Evolutionary conservation across 2,888 invertebrate genomes (phyloP).

Genomic region (Dicyrtomina minuta): DNA sequence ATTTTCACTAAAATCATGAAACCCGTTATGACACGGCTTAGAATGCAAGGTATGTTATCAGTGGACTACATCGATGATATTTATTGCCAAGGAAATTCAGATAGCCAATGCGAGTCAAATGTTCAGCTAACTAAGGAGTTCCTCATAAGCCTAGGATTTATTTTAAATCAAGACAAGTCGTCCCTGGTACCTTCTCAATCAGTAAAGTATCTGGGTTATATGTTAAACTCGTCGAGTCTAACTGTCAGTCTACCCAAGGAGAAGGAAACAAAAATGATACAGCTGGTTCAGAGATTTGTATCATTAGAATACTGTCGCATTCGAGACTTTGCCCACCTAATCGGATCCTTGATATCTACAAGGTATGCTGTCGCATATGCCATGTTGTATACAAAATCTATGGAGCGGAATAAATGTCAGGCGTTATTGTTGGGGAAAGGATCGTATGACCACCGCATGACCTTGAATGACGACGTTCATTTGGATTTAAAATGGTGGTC

Average conservation of each 20-base stretch:
- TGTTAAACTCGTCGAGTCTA: constrained; percentile 14
- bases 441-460: not conserved
- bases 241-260: not conserved
- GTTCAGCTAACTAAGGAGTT: not conserved
- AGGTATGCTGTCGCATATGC: constrained; percentile 30
- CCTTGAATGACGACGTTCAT: not conserved
- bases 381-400: constrained; percentile 17
- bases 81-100: not conserved
- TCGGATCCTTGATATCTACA: constrained; percentile 24
- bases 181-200: not conserved
- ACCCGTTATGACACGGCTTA: not conserved
- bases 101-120: not conserved
- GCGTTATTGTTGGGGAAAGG: constrained; percentile 1
- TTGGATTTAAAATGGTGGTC: constrained; percentile 11
- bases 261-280: not conserved
- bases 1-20: constrained; percentile 32
- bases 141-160: not conserved
- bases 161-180: constrained; percentile 15
- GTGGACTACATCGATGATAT: constrained; percentile 23
- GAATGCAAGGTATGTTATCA: not conserved
- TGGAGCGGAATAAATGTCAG: constrained; percentile 28
- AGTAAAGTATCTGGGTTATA: constrained; percentile 15
- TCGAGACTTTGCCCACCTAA: not conserved
- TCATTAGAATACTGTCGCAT: not conserved
- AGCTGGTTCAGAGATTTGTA: not conserved